Conservation (phyloP, 2,797 vertebrate species). For the Heteromormyrus szaboi region DNA sequence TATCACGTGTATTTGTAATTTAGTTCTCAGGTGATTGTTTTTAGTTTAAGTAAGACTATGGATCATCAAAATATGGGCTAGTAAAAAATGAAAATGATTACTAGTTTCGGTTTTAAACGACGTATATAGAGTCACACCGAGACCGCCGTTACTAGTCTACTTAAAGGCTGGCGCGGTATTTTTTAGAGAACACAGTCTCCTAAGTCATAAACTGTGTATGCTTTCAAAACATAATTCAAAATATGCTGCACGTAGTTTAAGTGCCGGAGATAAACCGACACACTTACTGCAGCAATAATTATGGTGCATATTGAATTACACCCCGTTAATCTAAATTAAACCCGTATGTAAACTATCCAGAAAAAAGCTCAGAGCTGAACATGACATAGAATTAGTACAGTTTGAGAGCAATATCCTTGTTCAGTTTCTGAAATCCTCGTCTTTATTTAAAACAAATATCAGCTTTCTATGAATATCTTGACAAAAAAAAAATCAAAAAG, state of each 20-base stretch:
- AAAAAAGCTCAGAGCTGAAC: background rate
- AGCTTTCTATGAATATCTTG: background rate
- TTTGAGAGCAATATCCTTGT: background rate
- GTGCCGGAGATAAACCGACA: background rate
- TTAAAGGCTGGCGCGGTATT: background rate
- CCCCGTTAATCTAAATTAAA: background rate
- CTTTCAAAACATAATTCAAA: background rate
- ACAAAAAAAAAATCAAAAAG: background rate
- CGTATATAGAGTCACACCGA: background rate
- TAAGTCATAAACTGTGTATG: background rate
- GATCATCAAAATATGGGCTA: background rate
- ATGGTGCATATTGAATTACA: background rate
- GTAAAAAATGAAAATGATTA: background rate
- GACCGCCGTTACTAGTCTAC: background rate
- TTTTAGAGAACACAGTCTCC: background rate
- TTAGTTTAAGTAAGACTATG: background rate
- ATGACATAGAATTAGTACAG: background rate
- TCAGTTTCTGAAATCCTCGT: background rate
- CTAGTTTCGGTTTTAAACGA: background rate
- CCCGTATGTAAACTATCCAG: background rate
- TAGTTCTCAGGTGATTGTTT: background rate
- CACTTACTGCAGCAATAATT: background rate
- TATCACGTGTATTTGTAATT: background rate
- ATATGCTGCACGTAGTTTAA: background rate
- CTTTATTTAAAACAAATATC: slow-evolving; percentile 5